These are phyloP conservation scores for Gallinago nigripennis DNA, from an alignment of 2,797 vertebrate genomes.

Conservation along the genomic window DNA sequence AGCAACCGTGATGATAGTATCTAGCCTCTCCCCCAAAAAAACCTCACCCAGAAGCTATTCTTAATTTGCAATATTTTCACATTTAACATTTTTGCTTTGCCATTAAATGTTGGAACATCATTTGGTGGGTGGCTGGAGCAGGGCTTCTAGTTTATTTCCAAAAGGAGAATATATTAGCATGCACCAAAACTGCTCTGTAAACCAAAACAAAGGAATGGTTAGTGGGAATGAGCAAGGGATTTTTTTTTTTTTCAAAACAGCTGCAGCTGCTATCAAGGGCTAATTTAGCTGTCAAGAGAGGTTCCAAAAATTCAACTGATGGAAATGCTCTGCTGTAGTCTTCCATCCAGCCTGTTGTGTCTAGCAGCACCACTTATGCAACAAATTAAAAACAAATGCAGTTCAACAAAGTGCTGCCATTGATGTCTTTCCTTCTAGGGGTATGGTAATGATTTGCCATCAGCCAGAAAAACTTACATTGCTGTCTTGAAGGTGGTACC, in stretches of 20 bases:
- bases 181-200: neutral
- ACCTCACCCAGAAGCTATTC: neutral
- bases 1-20: neutral
- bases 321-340: neutral
- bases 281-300: neutral
- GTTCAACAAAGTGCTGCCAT: neutral
- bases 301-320: neutral
- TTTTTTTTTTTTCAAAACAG: neutral
- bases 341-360: neutral
- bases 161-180: neutral
- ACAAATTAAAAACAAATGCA: neutral
- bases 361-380: neutral
- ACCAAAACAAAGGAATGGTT: neutral
- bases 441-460: neutral
- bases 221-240: neutral
- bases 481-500: neutral
- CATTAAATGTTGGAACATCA: neutral
- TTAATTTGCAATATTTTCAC: neutral
- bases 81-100: neutral
- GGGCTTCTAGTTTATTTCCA: neutral
- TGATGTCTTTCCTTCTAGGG: neutral
- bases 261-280: neutral
- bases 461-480: accelerated
- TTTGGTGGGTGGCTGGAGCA: neutral
- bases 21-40: neutral